Evolutionary conservation across 23 tunicate genomes (phyloP), one percentile per base, ranked within the genome.

Genomic region (Trididemnum clinides): DNA sequence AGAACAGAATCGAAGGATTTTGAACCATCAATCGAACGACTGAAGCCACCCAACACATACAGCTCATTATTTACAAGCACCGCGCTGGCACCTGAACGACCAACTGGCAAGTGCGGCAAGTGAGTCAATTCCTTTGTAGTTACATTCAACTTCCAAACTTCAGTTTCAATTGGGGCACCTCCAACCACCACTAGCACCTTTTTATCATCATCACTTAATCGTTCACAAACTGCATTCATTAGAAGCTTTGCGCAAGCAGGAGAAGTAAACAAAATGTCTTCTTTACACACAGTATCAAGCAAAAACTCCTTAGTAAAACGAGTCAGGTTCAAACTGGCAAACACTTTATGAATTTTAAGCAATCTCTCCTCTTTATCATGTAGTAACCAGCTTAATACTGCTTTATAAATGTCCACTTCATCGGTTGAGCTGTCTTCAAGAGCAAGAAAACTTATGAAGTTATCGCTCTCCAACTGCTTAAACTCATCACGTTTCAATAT

Each of bases 21-120:
- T 22, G 83, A 78, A 28, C 26, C 66, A 51, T 32, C 39, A 2
- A 3, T 29, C 2, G 34, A 22, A 20, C 37, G 31, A 31, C 75
- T 28, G 29, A 51, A 12, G 38, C 83, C 83, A 4, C 83, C 83
- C 22, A 78, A 5, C 22, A 78, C 50, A 28, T 50, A 78, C 37
- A 78, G 29, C 25, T 12, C 4, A 20, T 54, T 25, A 28, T 78
- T 15, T 19, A 29, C 83, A 3, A 51, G 20, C 2, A 31, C 83
- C 3, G 66, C 34, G 25, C 83, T 15, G 4, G 83, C 83, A 30
- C 83, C 64, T 5, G 83, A 78, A 2, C 65, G 83, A 4, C 50
- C 36, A 22, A 3, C 28, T 27, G 65, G 64, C 65, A 78, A 23
- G 23, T 23, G 1, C 19, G 66, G 36, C 3, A 51, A 29, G 28